These are phyloP conservation scores for Amblyraja radiata DNA, from an alignment of 2,797 vertebrate genomes.

Conservation along the genomic window DNA sequence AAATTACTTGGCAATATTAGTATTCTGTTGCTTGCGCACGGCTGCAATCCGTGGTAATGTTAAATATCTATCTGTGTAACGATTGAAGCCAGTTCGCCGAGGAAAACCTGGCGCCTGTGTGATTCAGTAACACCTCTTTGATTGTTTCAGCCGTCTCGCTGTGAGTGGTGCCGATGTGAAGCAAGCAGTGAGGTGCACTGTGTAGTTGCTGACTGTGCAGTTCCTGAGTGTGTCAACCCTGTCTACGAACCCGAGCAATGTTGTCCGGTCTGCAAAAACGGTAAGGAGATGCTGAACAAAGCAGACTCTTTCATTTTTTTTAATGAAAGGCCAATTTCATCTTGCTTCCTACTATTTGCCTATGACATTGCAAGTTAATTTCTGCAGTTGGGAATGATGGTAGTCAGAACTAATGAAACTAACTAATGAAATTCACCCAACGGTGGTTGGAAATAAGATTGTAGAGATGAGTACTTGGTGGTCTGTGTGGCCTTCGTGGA, in stretches of 20 bases:
- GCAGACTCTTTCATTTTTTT: not conserved
- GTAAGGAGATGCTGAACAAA: conserved; percentile 62
- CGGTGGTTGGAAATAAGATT: too few species aligned
- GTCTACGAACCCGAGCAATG: conserved; percentile 98
- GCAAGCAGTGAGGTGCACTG: conserved; percentile 99
- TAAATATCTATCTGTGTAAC: not conserved
- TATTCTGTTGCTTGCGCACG: not conserved
- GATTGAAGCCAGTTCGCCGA: not conserved
- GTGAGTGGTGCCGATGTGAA: conserved; percentile 99
- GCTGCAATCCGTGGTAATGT: not conserved
- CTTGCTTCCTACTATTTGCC: not conserved
- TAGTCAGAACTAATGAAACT: not conserved
- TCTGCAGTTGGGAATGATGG: not conserved
- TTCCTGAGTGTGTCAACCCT: conserved; percentile 98
- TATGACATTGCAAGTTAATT: not conserved
- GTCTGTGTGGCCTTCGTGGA: too few species aligned
- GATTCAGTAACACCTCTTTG: not conserved
- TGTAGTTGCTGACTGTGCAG: conserved; percentile 97
- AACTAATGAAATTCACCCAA: not conserved
- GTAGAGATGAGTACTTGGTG: too few species aligned
- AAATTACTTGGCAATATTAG: not conserved
- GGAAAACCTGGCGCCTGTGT: not conserved
- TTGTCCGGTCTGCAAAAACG: conserved; percentile 99
- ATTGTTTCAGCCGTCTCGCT: conserved; percentile 90
- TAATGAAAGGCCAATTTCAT: not conserved